These are phyloP conservation scores for Phlogophora meticulosa DNA, from an alignment of 2,888 invertebrate species.

Conservation along the genomic window DNA sequence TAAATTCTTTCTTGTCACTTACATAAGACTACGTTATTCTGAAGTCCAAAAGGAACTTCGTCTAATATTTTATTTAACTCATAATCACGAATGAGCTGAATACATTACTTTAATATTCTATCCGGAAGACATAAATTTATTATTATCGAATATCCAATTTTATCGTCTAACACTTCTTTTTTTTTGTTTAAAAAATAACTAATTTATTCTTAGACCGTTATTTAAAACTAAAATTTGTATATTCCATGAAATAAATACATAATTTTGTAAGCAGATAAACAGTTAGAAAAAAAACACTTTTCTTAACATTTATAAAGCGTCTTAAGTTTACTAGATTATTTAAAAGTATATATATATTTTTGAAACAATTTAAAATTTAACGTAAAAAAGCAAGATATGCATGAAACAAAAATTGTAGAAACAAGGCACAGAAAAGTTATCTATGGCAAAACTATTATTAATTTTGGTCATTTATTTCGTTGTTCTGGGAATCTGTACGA, in stretches of 20 bases:
- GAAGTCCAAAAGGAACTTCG: conserved; percentile 86
- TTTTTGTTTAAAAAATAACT: conserved; percentile 60
- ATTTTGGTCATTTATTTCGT: conserved; percentile 61
- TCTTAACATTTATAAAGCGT: conserved; percentile 18
- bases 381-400: neutral
- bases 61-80: conserved; percentile 72
- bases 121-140: conserved; percentile 90
- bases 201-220: conserved; percentile 51
- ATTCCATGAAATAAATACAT: neutral
- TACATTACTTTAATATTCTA: conserved; percentile 84
- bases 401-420: neutral
- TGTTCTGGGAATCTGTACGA: conserved; percentile 44
- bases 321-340: conserved; percentile 5
- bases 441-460: conserved; percentile 4
- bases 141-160: conserved; percentile 77
- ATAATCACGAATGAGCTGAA: conserved; percentile 84
- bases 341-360: neutral
- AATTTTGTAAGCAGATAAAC: neutral
- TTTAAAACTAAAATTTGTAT: conserved; percentile 19
- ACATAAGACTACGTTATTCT: conserved; percentile 74
- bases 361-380: neutral
- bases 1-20: conserved; percentile 87
- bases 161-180: conserved; percentile 73
- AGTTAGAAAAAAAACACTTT: neutral
- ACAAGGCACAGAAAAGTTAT: neutral